These are phyloP conservation scores for Syrrhaptes paradoxus DNA, from an alignment of 2,113 vertebrate genomes.

Conservation along the genomic window DNA sequence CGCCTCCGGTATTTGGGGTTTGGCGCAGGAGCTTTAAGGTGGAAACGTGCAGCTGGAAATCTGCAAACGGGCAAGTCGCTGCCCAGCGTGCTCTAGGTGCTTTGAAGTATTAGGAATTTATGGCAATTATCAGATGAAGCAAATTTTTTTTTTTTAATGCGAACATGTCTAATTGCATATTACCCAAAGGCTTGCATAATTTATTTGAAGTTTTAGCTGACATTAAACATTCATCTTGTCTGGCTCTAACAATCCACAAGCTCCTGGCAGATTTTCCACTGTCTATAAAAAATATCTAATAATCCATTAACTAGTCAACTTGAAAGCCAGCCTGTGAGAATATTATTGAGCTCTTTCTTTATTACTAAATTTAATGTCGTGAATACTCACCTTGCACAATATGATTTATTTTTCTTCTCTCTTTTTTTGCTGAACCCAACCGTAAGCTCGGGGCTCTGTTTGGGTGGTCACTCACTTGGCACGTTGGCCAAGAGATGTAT, in stretches of 20 bases:
- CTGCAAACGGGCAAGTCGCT: not conserved
- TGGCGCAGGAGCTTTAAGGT: not conserved
- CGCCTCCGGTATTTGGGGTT: not conserved
- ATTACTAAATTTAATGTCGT: constrained; percentile 51
- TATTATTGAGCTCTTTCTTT: constrained; percentile 57
- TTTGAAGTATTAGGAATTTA: not conserved
- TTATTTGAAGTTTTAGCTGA: constrained; percentile 24
- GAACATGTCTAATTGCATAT: not conserved
- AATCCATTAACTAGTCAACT: constrained; percentile 30
- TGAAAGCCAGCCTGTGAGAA: constrained; percentile 43
- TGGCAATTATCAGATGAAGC: not conserved
- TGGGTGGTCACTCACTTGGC: not conserved
- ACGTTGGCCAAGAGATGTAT: fast-evolving
- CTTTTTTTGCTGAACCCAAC: not conserved
- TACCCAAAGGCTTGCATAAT: not conserved
- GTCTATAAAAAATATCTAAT: constrained; percentile 26
- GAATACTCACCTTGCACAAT: constrained; percentile 52
- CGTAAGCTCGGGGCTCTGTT: not conserved
- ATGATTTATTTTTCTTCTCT: constrained; percentile 21
- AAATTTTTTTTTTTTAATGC: not conserved
- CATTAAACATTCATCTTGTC: not conserved
- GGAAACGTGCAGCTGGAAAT: not conserved
- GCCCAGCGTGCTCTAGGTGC: fast-evolving
- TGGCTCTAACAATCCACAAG: not conserved
- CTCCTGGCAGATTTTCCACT: constrained; percentile 41